Evolutionary conservation across 2,797 vertebrate species (phyloP).

Genomic region (Thaleichthys pacificus): DNA sequence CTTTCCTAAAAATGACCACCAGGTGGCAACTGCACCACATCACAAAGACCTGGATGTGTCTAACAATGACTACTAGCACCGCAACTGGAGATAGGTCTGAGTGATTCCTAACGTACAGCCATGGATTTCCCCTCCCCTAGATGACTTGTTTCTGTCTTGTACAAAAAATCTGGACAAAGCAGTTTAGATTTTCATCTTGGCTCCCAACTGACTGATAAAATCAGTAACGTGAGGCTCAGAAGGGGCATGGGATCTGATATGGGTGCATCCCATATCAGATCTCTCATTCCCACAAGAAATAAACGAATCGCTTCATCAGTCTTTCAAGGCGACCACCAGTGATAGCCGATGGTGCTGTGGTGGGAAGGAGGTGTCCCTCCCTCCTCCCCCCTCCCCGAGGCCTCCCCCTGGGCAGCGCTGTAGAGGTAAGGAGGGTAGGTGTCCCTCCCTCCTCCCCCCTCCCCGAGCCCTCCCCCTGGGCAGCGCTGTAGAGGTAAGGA

Average conservation of each 20-base stretch:
- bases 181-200: background rate
- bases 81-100: conserved; percentile 26
- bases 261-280: no score
- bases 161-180: background rate
- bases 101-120: conserved; percentile 26
- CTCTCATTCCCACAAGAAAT: no score
- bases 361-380: no score
- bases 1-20: conserved; percentile 38
- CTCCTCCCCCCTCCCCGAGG: no score
- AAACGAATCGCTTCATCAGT: background rate
- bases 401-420: conserved; percentile 89
- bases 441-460: no score
- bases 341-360: background rate
- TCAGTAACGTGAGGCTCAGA: no score
- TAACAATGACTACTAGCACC: conserved; percentile 21
- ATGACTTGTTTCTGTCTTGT: conserved; percentile 46
- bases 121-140: conserved; percentile 13
- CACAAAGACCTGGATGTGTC: background rate
- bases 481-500: conserved; percentile 53
- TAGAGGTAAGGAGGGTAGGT: background rate
- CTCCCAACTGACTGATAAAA: background rate
- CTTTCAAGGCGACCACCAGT: background rate
- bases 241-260: no score
- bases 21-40: conserved; percentile 48
- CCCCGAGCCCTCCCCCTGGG: conserved; percentile 83